Percentiles rank a stretch among this genome's conserved stretches.
Evolutionary conservation across 2,797 vertebrate genomes (phyloP).

Genomic region (Sylvia borin): DNA sequence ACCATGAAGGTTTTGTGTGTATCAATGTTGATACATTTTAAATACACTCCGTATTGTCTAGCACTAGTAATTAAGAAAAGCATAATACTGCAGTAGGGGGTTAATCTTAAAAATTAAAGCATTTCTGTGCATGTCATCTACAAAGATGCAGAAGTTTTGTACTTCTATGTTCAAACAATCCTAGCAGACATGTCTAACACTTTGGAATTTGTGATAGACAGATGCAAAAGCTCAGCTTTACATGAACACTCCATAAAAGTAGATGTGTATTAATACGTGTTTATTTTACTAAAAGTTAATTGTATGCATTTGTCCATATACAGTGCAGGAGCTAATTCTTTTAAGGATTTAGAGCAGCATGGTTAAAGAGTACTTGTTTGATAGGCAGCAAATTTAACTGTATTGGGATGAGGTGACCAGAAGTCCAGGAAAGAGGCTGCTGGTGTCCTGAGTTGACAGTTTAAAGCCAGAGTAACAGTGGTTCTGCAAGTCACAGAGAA

Average conservation of each 20-base stretch:
- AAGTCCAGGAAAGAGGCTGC: background rate
- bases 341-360: background rate
- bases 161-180: background rate
- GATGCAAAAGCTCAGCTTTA: background rate
- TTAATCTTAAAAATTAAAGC: background rate
- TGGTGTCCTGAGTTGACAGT: background rate
- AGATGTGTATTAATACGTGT: background rate
- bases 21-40: background rate
- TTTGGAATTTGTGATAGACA: background rate
- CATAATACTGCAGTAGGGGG: background rate
- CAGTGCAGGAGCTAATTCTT: background rate
- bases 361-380: background rate
- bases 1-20: background rate
- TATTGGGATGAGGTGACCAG: background rate
- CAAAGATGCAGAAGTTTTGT: background rate
- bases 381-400: background rate
- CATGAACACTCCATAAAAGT: background rate
- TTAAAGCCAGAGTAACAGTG: rapidly evolving
- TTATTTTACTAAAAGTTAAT: background rate
- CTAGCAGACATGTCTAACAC: background rate
- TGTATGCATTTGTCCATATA: background rate
- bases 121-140: background rate
- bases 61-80: background rate
- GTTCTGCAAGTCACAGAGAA: background rate
- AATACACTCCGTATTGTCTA: background rate